Conservation (phyloP, 2,888 invertebrate species). For the Eupeodes luniger region DNA sequence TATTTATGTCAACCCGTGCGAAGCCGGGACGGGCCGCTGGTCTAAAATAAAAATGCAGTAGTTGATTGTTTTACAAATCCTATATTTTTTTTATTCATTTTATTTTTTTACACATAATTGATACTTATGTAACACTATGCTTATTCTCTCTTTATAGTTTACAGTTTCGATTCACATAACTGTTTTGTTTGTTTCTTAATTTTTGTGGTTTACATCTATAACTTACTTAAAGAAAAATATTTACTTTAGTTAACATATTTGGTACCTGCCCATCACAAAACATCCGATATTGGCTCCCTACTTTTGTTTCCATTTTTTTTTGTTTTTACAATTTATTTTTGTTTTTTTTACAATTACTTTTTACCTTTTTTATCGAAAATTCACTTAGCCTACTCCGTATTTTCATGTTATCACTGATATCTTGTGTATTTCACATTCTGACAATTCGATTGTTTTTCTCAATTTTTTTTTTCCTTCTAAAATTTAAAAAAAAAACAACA, state of each 20-base stretch:
- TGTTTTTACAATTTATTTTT: constrained; percentile 24
- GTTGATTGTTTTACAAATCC: constrained; percentile 19
- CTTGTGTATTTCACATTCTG: constrained; percentile 24
- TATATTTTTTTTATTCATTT: constrained; percentile 47
- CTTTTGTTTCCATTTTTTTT: constrained; percentile 26
- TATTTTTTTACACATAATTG: constrained; percentile 58
- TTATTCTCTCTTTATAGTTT: constrained; percentile 24
- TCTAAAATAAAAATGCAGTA: neutral
- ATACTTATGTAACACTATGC: constrained; percentile 47
- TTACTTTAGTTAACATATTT: constrained; percentile 73
- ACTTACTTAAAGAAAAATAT: constrained; percentile 72
- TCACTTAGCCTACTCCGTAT: constrained; percentile 53
- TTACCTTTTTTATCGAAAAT: constrained; percentile 54
- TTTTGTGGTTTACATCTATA: constrained; percentile 53
- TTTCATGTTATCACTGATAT: constrained; percentile 64
- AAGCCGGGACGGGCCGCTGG: no score
- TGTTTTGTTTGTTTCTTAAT: constrained; percentile 5
- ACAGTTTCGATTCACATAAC: constrained; percentile 40
- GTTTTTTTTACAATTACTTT: constrained; percentile 17
- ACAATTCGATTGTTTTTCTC: constrained; percentile 4
- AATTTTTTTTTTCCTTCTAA: neutral
- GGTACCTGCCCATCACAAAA: constrained; percentile 75
- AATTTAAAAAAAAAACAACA: constrained; percentile 16
- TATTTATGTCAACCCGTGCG: no score
- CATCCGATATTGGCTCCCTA: constrained; percentile 63